Conservation (phyloP, 2,797 vertebrate species). For the Gila robusta region DNA sequence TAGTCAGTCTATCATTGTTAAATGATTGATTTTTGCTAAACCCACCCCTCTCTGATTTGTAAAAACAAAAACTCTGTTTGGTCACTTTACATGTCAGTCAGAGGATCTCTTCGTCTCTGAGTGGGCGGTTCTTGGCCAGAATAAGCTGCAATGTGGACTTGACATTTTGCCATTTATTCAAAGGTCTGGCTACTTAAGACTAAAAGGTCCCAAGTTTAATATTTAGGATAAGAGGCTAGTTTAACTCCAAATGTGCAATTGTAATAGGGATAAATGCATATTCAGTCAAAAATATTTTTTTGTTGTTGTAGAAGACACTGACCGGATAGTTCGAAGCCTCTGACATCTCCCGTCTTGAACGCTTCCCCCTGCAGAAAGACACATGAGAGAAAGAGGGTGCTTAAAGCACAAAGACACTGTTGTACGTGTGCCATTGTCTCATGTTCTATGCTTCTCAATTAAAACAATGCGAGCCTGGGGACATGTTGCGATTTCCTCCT, state of each 20-base stretch:
- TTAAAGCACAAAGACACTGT: not conserved
- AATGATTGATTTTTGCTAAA: too few relatives aligned
- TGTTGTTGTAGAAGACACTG: conserved; percentile 41
- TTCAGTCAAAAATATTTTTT: not conserved
- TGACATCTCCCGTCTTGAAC: conserved; percentile 67
- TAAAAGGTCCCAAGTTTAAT: conserved; percentile 6
- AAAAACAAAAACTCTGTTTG: not conserved
- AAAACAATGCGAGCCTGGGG: conserved; percentile 48
- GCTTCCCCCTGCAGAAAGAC: conserved; percentile 66
- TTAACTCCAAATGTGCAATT: conserved; percentile 2
- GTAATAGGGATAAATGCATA: not conserved
- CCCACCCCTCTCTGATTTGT: not conserved
- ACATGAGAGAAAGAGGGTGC: conserved; percentile 37
- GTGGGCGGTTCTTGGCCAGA: conserved; percentile 17
- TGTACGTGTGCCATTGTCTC: not conserved
- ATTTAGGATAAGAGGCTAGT: conserved; percentile 15
- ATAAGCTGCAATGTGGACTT: not conserved
- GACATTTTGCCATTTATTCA: conserved; percentile 7
- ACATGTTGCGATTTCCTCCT: conserved; percentile 28
- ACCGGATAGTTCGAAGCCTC: conserved; percentile 74
- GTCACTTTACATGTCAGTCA: not conserved
- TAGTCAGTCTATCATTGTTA: not conserved
- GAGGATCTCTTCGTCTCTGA: not conserved
- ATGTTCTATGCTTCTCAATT: conserved; percentile 34
- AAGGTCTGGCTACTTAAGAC: not conserved